phyloP scores from a whole-genome alignment of 2,113 vertebrate genomes.

The Macquaria ambigua region DNA sequence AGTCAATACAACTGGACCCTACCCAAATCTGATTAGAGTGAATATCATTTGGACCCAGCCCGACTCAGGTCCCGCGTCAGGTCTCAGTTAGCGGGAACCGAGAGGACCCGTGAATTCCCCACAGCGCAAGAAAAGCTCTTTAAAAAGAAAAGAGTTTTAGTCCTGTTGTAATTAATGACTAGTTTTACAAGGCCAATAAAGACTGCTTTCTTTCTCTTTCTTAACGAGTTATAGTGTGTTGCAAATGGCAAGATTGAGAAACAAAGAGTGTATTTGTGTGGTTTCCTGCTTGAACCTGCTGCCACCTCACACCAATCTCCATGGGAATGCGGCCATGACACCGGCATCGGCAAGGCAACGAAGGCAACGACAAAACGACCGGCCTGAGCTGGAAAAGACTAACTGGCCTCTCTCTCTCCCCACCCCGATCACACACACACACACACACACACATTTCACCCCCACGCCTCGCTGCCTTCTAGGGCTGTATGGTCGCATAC shows the following conservation, averaged over 20 bases:
- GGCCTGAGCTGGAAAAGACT: slow-evolving; percentile 55
- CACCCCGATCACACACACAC: not conserved
- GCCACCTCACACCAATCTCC: slow-evolving; percentile 43
- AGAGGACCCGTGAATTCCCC: not conserved
- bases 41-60: not conserved
- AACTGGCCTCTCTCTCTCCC: slow-evolving; percentile 27
- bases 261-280: slow-evolving; percentile 43
- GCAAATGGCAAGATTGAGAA: slow-evolving; percentile 18
- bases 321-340: slow-evolving; percentile 56
- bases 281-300: slow-evolving; percentile 52
- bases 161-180: not conserved
- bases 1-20: not conserved
- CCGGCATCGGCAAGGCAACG: slow-evolving; percentile 60
- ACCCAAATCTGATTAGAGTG: not conserved
- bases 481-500: slow-evolving; percentile 57
- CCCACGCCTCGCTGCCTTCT: slow-evolving; percentile 55
- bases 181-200: slow-evolving; percentile 34
- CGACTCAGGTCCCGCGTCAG: not conserved
- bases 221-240: not conserved
- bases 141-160: not conserved
- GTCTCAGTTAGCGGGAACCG: too few relatives aligned
- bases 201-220: not conserved
- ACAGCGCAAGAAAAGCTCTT: not conserved
- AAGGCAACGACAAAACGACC: slow-evolving; percentile 38
- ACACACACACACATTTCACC: slow-evolving; percentile 40